Conservation (phyloP, 2,113 vertebrate species). For the Recurvirostra avosetta region DNA sequence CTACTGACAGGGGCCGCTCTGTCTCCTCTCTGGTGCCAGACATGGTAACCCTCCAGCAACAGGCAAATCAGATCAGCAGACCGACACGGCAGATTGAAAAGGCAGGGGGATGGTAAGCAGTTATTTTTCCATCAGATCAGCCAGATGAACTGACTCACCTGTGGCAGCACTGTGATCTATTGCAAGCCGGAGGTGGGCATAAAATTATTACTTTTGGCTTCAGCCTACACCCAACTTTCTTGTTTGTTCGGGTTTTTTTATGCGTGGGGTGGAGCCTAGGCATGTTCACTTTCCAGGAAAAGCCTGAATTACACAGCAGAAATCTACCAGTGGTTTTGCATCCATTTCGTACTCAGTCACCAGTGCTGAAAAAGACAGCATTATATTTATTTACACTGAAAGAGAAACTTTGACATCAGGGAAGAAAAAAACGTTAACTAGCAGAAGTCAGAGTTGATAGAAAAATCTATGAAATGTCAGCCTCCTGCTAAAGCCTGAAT, state of each 20-base stretch:
- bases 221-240: neutral
- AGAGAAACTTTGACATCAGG: neutral
- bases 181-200: neutral
- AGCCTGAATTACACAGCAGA: neutral
- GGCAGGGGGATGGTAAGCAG: neutral
- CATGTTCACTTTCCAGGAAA: neutral
- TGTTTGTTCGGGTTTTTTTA: neutral
- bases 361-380: neutral
- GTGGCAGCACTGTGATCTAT: neutral
- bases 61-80: neutral
- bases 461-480: neutral
- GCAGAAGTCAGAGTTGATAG: neutral
- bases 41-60: neutral
- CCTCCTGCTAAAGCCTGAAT: neutral
- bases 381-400: neutral
- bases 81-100: neutral
- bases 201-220: neutral
- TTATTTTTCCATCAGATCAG: neutral
- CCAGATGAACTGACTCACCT: neutral
- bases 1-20: neutral
- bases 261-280: neutral
- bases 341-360: neutral
- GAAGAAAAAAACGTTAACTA: neutral
- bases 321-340: neutral
- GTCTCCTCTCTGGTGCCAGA: neutral